These are phyloP conservation scores for Adineta ricciae DNA, from an alignment of 2,888 invertebrate genomes.

Conservation along the genomic window DNA sequence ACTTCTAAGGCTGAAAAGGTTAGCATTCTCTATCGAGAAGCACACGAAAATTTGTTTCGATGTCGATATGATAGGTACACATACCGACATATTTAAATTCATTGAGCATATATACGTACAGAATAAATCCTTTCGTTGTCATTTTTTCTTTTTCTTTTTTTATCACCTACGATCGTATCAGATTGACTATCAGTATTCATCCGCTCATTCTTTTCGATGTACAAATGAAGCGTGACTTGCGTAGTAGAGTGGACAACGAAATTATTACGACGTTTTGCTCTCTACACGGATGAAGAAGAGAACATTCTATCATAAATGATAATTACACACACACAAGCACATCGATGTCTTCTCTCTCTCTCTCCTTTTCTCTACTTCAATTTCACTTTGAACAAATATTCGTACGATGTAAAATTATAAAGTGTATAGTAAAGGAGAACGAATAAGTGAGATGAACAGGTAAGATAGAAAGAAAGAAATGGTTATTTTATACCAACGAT, in stretches of 20 bases:
- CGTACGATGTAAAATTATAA: neutral
- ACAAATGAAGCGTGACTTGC: neutral
- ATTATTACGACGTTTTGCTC: neutral
- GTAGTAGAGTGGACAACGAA: neutral
- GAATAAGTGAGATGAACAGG: neutral
- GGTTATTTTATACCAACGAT: neutral
- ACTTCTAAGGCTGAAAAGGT: neutral
- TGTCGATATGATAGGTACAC: neutral
- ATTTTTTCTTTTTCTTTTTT: neutral
- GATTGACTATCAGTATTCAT: neutral
- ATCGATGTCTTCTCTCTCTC: neutral
- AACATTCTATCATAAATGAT: neutral
- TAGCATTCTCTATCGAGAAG: neutral
- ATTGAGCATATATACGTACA: neutral
- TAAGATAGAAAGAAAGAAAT: constrained; percentile 5
- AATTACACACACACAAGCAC: neutral
- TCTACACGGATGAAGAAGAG: neutral
- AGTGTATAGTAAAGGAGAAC: neutral
- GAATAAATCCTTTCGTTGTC: neutral
- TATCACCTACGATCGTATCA: neutral
- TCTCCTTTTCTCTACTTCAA: neutral
- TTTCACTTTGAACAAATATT: neutral
- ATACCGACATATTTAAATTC: neutral
- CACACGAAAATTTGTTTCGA: too few species aligned
- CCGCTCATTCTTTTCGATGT: neutral